Conservation (phyloP, 2,113 vertebrate species). For the Scytalopus superciliaris region DNA sequence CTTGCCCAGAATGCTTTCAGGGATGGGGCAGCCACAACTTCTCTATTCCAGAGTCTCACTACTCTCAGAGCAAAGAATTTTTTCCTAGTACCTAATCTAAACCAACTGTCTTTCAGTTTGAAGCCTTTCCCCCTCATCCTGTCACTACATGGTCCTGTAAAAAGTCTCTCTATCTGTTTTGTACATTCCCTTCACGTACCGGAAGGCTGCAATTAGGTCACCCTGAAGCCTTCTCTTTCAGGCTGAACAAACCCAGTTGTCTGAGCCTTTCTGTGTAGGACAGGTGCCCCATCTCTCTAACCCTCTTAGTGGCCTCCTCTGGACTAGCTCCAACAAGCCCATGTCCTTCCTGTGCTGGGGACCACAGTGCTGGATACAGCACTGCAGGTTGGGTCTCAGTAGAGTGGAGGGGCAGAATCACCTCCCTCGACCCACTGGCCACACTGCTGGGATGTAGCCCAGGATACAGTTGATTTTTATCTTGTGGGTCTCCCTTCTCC, state of each 20-base stretch:
- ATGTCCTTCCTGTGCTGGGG: neutral
- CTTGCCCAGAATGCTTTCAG: neutral
- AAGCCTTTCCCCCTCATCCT: neutral
- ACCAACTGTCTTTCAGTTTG: neutral
- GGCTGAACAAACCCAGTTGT: neutral
- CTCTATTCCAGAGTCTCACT: neutral
- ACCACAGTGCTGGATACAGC: neutral
- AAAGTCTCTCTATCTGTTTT: neutral
- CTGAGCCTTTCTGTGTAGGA: neutral
- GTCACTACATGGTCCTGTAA: neutral
- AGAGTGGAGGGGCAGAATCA: neutral
- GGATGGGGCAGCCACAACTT: neutral
- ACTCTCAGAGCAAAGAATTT: neutral
- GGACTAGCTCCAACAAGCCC: accelerated
- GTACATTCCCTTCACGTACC: neutral
- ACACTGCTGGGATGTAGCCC: neutral
- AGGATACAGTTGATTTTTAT: neutral
- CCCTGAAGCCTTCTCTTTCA: neutral
- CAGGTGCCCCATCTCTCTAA: neutral
- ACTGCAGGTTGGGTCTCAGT: neutral
- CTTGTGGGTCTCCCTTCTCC: neutral
- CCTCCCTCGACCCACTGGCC: neutral
- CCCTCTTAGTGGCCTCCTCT: neutral
- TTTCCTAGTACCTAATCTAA: neutral
- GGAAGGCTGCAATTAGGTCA: neutral